Evolutionary conservation across 2,113 vertebrate genomes (phyloP).

Genomic region (Puntigrus tetrazona): DNA sequence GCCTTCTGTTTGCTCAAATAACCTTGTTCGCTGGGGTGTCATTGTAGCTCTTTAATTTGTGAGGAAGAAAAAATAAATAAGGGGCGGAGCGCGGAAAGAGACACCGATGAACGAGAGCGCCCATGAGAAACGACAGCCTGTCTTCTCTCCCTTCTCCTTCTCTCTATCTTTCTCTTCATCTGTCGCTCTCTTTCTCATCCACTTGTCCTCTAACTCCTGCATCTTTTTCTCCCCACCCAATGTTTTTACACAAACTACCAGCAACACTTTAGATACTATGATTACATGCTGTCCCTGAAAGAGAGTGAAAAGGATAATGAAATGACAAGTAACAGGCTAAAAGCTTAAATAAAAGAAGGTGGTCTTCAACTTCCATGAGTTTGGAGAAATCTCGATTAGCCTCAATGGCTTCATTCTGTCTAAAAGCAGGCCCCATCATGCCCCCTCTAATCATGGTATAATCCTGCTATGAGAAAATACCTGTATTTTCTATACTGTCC

Average conservation of each 20-base stretch:
- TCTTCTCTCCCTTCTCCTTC: constrained; percentile 12
- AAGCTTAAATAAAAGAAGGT: background rate
- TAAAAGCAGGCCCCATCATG: background rate
- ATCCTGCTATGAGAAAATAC: background rate
- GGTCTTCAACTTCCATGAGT: background rate
- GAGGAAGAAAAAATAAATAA: background rate
- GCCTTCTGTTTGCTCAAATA: constrained; percentile 47
- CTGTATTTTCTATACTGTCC: background rate
- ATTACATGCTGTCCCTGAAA: background rate
- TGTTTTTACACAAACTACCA: constrained; percentile 19
- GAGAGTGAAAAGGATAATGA: background rate
- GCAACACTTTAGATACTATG: constrained; percentile 1
- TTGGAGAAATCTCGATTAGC: background rate
- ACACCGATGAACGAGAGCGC: constrained; percentile 39
- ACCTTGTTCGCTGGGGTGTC: constrained; percentile 42
- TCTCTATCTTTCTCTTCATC: background rate
- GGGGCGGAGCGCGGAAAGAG: background rate
- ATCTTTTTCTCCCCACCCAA: background rate
- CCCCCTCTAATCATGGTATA: background rate
- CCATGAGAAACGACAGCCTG: constrained; percentile 32
- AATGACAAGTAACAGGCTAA: background rate
- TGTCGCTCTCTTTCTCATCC: background rate
- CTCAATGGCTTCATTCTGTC: background rate
- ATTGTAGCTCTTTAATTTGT: constrained; percentile 33
- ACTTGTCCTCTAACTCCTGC: constrained; percentile 57